A percentile compares a stretch with the other conserved stretches of the same genome.
phyloP scores from a whole-genome alignment of 2,888 invertebrate species.

The Aspidiotus rigidus region DNA sequence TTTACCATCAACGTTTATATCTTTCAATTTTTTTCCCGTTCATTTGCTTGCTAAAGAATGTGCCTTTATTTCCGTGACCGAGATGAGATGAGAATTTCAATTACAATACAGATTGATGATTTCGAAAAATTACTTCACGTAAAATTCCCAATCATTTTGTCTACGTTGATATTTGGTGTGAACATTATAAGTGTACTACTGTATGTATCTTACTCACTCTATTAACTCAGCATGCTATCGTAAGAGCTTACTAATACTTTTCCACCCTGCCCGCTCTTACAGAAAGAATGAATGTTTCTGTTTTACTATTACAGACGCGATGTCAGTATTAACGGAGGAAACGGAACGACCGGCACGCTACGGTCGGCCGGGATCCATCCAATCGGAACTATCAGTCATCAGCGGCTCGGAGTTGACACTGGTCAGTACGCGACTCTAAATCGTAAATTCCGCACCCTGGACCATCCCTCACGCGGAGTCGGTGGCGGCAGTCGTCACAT shows the following conservation, averaged over 20 bases:
- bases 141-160: no score
- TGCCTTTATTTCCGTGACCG: no score
- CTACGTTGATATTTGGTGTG: no score
- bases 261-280: not conserved
- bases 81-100: no score
- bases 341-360: conserved; percentile 16
- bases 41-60: no score
- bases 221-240: not conserved
- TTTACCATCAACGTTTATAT: no score
- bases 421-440: conserved; percentile 41
- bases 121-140: no score
- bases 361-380: conserved; percentile 34
- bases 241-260: not conserved
- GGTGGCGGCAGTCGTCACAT: conserved; percentile 34
- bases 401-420: conserved; percentile 39
- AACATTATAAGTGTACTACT: not conserved
- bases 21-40: no score
- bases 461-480: conserved; percentile 38
- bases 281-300: conserved; percentile 9
- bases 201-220: not conserved
- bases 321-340: conserved; percentile 32
- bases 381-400: conserved; percentile 35
- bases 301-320: conserved; percentile 29
- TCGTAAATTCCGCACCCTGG: conserved; percentile 40
- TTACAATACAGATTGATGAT: no score